These are phyloP conservation scores for Leuctra nigra DNA, from an alignment of 2,888 invertebrate species.

Conservation along the genomic window DNA sequence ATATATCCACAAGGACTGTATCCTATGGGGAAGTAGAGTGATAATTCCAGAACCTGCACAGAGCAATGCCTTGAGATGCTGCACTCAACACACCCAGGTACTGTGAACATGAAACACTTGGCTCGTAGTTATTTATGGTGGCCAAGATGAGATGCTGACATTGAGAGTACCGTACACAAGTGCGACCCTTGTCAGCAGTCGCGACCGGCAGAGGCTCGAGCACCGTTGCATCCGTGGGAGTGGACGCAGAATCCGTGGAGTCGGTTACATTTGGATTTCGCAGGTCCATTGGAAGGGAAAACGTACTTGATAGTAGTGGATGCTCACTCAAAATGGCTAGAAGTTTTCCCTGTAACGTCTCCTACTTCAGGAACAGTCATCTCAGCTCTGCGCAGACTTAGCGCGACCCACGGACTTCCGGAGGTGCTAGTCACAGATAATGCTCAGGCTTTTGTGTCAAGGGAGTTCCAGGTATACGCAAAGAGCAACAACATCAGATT, in stretches of 20 bases:
- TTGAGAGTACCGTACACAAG: not conserved
- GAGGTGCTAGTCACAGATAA: conserved; percentile 32
- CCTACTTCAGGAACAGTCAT: conserved; percentile 25
- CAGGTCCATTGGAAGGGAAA: too few species aligned
- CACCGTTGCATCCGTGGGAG: conserved; percentile 25
- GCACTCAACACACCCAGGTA: not conserved
- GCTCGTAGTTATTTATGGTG: conserved; percentile 10
- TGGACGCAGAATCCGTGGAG: conserved; percentile 27
- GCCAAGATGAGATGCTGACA: not conserved
- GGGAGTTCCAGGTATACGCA: conserved; percentile 31
- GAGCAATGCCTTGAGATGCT: not conserved
- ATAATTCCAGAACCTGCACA: not conserved
- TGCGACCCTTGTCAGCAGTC: not conserved
- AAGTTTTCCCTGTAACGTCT: conserved; percentile 24
- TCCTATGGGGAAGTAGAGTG: not conserved
- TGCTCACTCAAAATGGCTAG: conserved; percentile 29
- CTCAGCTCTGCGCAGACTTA: conserved; percentile 23
- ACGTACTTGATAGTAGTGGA: conserved; percentile 31
- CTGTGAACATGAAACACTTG: not conserved
- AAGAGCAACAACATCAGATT: conserved; percentile 28
- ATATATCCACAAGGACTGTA: not conserved
- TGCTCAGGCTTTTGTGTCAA: conserved; percentile 31
- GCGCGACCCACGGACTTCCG: conserved; percentile 31
- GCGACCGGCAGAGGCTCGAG: too few species aligned
- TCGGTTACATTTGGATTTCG: conserved; percentile 25